Conservation (phyloP, 2,888 invertebrate species). For the Chrysina gloriosa region DNA sequence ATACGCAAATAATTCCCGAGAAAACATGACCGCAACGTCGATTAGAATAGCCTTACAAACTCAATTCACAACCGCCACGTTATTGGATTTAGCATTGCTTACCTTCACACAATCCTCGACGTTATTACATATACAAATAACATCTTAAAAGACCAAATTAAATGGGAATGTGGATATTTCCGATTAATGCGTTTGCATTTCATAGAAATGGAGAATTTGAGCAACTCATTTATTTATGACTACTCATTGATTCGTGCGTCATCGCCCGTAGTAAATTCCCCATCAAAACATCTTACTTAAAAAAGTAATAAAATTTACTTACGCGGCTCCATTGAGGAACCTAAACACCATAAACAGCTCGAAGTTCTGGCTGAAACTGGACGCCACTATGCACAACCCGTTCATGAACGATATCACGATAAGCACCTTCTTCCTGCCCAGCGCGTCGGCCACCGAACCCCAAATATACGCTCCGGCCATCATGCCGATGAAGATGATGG, state of each 20-base stretch:
- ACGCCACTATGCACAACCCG: constrained; percentile 89
- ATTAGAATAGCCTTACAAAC: neutral
- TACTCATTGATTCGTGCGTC: neutral
- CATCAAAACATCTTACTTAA: neutral
- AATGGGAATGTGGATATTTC: constrained; percentile 13
- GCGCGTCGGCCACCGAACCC: constrained; percentile 91
- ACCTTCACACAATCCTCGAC: neutral
- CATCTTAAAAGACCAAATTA: too few relatives aligned
- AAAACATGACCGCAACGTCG: neutral
- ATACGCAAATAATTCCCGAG: neutral
- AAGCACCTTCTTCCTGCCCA: constrained; percentile 88
- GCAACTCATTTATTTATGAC: neutral
- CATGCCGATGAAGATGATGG: constrained; percentile 79
- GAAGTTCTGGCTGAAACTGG: constrained; percentile 90
- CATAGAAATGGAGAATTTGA: neutral
- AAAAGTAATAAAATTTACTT: constrained; percentile 67
- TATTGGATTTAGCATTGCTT: neutral
- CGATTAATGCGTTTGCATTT: neutral
- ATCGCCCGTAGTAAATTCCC: neutral
- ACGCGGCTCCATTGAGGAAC: constrained; percentile 94
- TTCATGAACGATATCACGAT: constrained; percentile 92
- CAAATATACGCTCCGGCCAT: constrained; percentile 94
- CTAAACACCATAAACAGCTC: constrained; percentile 90
- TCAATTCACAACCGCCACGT: neutral
- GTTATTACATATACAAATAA: neutral